These are phyloP conservation scores for Clistopyga incitator DNA, from an alignment of 2,888 invertebrate species.

Conservation along the genomic window DNA sequence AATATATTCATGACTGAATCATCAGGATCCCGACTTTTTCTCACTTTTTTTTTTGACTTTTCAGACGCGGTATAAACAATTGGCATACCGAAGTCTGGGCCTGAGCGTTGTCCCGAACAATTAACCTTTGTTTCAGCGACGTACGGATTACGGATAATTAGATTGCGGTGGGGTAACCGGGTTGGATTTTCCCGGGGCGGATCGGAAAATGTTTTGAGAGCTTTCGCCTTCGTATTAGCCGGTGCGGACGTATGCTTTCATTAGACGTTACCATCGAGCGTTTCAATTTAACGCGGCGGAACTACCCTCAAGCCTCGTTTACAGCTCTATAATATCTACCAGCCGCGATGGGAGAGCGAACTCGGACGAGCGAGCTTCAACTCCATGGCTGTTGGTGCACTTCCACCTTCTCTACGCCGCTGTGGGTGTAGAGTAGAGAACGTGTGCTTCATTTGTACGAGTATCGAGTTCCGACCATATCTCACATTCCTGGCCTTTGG, in stretches of 20 bases:
- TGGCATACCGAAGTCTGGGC: too few species aligned
- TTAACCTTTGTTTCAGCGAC: slow-evolving; percentile 26
- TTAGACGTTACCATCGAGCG: slow-evolving; percentile 83
- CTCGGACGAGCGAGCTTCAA: slow-evolving; percentile 20
- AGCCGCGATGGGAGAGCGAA: slow-evolving; percentile 8
- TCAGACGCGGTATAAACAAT: too few species aligned
- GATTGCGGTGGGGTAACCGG: slow-evolving; percentile 75
- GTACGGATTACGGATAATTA: slow-evolving; percentile 79
- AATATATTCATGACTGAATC: too few species aligned
- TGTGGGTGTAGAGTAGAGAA: slow-evolving; percentile 16
- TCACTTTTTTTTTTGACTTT: too few species aligned
- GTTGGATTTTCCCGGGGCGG: slow-evolving; percentile 46
- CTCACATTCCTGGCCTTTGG: slow-evolving; percentile 79
- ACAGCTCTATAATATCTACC: slow-evolving; percentile 82
- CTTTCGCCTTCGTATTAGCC: slow-evolving; percentile 77
- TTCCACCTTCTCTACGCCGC: slow-evolving; percentile 76
- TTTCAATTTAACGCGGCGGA: slow-evolving; percentile 82
- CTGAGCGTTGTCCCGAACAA: neutral
- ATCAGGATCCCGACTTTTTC: too few species aligned
- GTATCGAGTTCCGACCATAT: slow-evolving; percentile 81
- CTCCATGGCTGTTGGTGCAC: slow-evolving; percentile 66
- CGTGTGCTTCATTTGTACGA: slow-evolving; percentile 80
- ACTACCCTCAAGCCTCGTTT: slow-evolving; percentile 81
- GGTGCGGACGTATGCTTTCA: slow-evolving; percentile 81
- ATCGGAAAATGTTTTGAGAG: slow-evolving; percentile 52